Conservation (phyloP, 2,888 invertebrate genomes). For the Heliconius ethilla region DNA sequence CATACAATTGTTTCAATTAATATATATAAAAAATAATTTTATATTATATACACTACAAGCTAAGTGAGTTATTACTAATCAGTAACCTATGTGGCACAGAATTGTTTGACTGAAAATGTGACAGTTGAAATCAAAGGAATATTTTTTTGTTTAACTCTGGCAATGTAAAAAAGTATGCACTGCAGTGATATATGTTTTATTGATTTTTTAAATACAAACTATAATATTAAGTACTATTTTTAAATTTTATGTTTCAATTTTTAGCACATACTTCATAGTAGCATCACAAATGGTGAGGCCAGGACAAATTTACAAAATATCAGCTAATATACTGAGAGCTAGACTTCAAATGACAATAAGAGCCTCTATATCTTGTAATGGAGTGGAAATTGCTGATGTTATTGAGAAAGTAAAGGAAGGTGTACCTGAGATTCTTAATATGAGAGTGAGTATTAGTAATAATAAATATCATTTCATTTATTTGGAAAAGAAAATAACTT, state of each 20-base stretch:
- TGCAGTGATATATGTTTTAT: neutral
- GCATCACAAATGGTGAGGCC: conserved; percentile 95
- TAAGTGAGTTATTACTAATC: no score
- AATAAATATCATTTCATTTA: neutral
- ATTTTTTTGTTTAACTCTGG: neutral
- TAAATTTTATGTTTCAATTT: conserved; percentile 48
- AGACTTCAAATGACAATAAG: conserved; percentile 91
- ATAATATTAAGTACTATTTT: neutral
- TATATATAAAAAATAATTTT: neutral
- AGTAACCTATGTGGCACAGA: no score
- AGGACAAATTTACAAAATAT: conserved; percentile 93
- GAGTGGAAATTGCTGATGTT: conserved; percentile 93
- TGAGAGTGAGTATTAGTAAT: conserved; percentile 84
- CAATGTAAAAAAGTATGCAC: neutral
- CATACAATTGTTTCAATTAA: neutral
- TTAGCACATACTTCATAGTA: conserved; percentile 94
- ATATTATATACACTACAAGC: neutral
- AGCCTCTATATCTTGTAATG: conserved; percentile 93
- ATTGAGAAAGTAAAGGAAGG: conserved; percentile 91
- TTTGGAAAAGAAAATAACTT: neutral
- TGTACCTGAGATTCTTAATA: conserved; percentile 93
- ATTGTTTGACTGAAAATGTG: neutral
- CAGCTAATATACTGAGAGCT: conserved; percentile 91
- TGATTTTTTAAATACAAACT: neutral
- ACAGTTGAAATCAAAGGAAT: neutral